Conservation (phyloP, 2,113 vertebrate species). For the Oenanthe melanoleuca region DNA sequence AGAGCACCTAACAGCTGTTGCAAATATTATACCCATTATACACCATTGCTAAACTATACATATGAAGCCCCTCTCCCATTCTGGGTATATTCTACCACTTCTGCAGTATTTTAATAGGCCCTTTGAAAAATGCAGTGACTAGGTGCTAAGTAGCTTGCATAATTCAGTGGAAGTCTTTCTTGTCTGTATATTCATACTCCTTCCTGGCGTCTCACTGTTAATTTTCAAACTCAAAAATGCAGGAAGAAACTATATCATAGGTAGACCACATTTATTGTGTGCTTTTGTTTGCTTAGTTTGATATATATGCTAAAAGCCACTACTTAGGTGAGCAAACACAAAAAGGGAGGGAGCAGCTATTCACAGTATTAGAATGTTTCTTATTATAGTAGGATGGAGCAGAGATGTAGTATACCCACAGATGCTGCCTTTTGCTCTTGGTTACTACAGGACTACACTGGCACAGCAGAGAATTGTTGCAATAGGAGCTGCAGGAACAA, state of each 20-base stretch:
- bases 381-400: neutral
- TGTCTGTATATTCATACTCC: neutral
- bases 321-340: neutral
- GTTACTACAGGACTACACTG: neutral
- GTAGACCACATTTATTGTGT: neutral
- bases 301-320: neutral
- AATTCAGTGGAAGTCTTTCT: slow-evolving; percentile 20
- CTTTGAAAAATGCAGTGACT: neutral
- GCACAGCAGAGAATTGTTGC: neutral
- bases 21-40: neutral
- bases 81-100: slow-evolving; percentile 8
- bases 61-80: neutral
- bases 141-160: neutral
- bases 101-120: slow-evolving; percentile 23
- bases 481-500: neutral
- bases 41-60: neutral
- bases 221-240: slow-evolving; percentile 37
- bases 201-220: slow-evolving; percentile 13
- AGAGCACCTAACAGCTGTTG: slow-evolving; percentile 46
- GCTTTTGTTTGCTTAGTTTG: slow-evolving; percentile 18
- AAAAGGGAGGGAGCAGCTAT: neutral
- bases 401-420: neutral
- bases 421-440: neutral
- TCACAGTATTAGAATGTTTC: neutral
- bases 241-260: slow-evolving; percentile 23